Base-by-base conservation (phyloP, 2,797 vertebrate genomes). In the Crocodylus rhombifer region DNA sequence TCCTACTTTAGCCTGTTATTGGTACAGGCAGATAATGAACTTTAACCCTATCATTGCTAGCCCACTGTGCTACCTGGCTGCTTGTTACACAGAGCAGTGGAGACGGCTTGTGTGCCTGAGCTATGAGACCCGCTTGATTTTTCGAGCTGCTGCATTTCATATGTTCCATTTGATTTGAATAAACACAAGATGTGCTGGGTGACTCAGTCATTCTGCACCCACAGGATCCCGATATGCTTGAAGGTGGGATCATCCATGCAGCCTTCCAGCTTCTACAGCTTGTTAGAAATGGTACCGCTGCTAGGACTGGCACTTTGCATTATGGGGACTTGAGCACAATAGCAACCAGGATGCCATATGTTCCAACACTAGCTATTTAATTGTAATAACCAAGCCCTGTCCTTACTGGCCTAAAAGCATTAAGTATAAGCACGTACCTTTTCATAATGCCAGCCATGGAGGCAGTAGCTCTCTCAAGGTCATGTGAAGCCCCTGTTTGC, bases 371-470 rank as follows among this genome's bases (percentile, higher is more conserved):
- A 87, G 55, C 82, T 91, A 25, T 84, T 93, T 42, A 42, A 21
- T 36, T 6, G 21, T 71, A 81, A 73, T 91, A 87, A 86, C 92
- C 87, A 90, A 94, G 25, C 91, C 21, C 63, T 90, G 21, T 60
- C n/a, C 30, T 92, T 91, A 61, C 89, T 71, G 28, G 81, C 21
- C 78, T 86, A 89, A 56, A 74, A 42, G 51, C 67, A 73, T 71
- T 88, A 79, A 78, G 84, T 87, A 55, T 67, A 91, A 33, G 26
- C 67, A 63, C 58, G 23, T 61, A 88, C 61, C 84, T 90, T 77
- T 83, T 73, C 87, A 83, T 71, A 61, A 20, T 5, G 88, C 60
- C n/a, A 84, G 2, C 28, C 11, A 23, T 60, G 25, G 67, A 71
- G 33, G 33, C 23, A 21, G 33, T 71, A 42, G 67, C 33, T 14